Evolutionary conservation across 1,140 invertebrate species (phyloP).

Genomic region (Calosoma granatense): DNA sequence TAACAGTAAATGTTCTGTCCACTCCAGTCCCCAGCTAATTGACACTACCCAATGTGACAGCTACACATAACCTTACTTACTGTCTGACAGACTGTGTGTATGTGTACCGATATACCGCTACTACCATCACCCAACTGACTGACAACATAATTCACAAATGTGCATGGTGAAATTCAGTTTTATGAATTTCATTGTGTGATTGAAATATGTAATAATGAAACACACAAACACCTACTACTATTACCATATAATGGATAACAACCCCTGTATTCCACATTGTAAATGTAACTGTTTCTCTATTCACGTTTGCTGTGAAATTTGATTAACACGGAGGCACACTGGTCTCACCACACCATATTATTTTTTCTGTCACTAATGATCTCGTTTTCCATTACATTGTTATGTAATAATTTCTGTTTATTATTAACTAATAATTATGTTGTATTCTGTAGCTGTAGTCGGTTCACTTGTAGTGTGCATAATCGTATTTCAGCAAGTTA

Average conservation of each 20-base stretch:
- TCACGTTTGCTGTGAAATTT: not conserved
- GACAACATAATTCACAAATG: too few relatives aligned
- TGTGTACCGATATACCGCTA: too few relatives aligned
- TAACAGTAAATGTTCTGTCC: too few relatives aligned
- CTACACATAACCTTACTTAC: too few relatives aligned
- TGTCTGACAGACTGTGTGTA: too few relatives aligned
- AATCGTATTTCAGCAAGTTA: not conserved
- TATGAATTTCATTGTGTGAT: not conserved
- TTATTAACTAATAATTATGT: not conserved
- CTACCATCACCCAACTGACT: too few relatives aligned
- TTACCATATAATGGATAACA: not conserved
- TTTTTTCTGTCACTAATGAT: slow-evolving; percentile 1
- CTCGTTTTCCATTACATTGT: not conserved
- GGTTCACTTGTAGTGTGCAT: not conserved
- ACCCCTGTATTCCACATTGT: not conserved
- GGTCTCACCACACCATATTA: not conserved
- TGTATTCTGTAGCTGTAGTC: not conserved
- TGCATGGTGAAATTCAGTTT: not conserved
- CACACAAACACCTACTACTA: too few relatives aligned
- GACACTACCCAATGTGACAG: too few relatives aligned
- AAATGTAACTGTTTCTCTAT: too few relatives aligned
- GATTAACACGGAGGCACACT: not conserved
- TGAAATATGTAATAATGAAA: too few relatives aligned
- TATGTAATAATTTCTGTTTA: not conserved
- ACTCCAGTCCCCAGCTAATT: too few relatives aligned